phyloP scores from a whole-genome alignment of 92 coral and sea anemone genomes.

The Hydrozoanthus gracilis region DNA sequence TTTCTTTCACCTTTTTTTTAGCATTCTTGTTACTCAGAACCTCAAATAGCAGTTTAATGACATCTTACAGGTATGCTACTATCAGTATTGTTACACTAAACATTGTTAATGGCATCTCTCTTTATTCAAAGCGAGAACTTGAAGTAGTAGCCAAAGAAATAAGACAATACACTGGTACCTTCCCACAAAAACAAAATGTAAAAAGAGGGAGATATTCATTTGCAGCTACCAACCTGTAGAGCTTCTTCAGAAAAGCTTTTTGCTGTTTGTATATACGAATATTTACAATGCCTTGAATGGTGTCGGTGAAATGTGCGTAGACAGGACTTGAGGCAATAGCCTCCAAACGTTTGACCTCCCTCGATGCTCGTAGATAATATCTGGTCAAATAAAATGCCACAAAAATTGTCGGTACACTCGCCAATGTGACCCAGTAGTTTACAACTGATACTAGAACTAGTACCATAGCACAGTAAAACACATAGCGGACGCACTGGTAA shows the following conservation, averaged over 20 bases:
- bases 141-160: too few relatives aligned
- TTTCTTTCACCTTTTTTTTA: too few relatives aligned
- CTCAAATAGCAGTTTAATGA: too few relatives aligned
- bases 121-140: too few relatives aligned
- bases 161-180: too few relatives aligned
- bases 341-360: slow-evolving; percentile 64
- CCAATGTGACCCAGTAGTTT: slow-evolving; percentile 26
- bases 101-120: too few relatives aligned
- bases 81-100: too few relatives aligned
- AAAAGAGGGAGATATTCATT: too few relatives aligned
- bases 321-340: slow-evolving; percentile 57
- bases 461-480: slow-evolving; percentile 18
- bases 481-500: slow-evolving; percentile 25
- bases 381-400: slow-evolving; percentile 30
- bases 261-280: slow-evolving; percentile 55
- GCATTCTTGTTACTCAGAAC: too few relatives aligned
- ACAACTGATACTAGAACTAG: slow-evolving; percentile 16
- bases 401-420: slow-evolving; percentile 22
- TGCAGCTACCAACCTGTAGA: slow-evolving; percentile 7
- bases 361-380: slow-evolving; percentile 58
- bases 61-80: too few relatives aligned
- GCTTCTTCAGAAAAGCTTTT: slow-evolving; percentile 40
- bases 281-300: slow-evolving; percentile 54
- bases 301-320: slow-evolving; percentile 59
- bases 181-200: too few relatives aligned